phyloP scores from a whole-genome alignment of 2,888 invertebrate species.

The Meghimatium bilineatum region DNA sequence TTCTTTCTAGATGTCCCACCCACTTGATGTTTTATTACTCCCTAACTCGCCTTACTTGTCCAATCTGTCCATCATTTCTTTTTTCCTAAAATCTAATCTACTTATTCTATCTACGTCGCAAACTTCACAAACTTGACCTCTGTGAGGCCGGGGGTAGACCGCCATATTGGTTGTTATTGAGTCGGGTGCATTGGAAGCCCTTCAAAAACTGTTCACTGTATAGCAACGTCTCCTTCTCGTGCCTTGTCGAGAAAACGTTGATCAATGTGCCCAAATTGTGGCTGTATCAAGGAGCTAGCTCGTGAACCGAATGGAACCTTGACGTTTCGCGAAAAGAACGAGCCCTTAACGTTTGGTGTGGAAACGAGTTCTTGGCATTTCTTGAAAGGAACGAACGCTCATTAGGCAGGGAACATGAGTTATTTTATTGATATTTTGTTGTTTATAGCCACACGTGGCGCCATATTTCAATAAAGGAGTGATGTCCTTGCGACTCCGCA shows the following conservation, averaged over 20 bases:
- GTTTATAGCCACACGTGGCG: constrained; percentile 24
- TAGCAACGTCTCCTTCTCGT: not conserved
- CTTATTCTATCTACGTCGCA: constrained; percentile 3
- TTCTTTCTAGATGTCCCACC: not conserved
- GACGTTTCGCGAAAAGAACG: not conserved
- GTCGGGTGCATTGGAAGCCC: not conserved
- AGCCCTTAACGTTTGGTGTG: not conserved
- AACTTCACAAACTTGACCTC: not conserved
- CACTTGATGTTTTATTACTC: not conserved
- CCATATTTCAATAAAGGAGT: constrained; percentile 26
- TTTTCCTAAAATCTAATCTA: constrained; percentile 10
- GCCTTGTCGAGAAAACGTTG: not conserved
- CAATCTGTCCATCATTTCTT: not conserved
- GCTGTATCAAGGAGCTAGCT: constrained; percentile 7
- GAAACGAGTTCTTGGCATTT: too few species aligned
- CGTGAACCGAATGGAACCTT: not conserved
- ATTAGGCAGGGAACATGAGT: not conserved
- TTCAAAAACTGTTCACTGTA: not conserved
- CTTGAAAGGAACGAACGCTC: too few species aligned
- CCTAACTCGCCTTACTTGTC: too few species aligned
- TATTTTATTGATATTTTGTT: constrained; percentile 33
- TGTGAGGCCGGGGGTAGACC: not conserved
- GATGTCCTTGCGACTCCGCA: not conserved
- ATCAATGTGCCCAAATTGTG: constrained; percentile 22
- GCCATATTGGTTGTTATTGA: constrained; percentile 33